A percentile compares a stretch with the other conserved stretches of the same genome.
Evolutionary conservation across 2,888 invertebrate species (phyloP).

Genomic region (Aspidiotus destructor): DNA sequence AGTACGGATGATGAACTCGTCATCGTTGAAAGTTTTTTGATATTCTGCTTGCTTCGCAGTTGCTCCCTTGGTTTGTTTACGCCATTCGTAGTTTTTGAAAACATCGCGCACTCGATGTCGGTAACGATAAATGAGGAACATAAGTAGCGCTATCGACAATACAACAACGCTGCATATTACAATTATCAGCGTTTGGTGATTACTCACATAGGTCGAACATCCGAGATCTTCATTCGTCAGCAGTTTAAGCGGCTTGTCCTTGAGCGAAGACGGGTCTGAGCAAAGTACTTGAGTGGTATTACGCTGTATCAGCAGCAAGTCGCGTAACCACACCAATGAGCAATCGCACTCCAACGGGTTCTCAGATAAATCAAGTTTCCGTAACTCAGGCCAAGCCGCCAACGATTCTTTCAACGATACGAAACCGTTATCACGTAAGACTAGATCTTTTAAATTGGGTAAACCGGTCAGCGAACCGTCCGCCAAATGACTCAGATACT

Average conservation of each 20-base stretch:
- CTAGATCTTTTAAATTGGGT: slow-evolving; percentile 66
- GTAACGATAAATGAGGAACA: slow-evolving; percentile 66
- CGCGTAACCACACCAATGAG: slow-evolving; percentile 66
- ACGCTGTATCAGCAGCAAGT: slow-evolving; percentile 58
- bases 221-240: slow-evolving; percentile 68
- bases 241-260: slow-evolving; percentile 57
- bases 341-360: slow-evolving; percentile 76
- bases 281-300: slow-evolving; percentile 60
- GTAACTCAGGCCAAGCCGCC: slow-evolving; percentile 67
- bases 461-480: slow-evolving; percentile 67
- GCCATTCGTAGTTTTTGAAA: slow-evolving; percentile 73
- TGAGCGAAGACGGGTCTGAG: slow-evolving; percentile 59
- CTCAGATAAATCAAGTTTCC: slow-evolving; percentile 66
- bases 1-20: slow-evolving; percentile 64
- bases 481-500: slow-evolving; percentile 60
- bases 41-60: slow-evolving; percentile 71
- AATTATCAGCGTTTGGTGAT: slow-evolving; percentile 69
- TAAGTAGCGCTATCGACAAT: slow-evolving; percentile 59
- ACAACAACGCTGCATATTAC: slow-evolving; percentile 64
- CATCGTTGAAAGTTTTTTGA: slow-evolving; percentile 80
- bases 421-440: slow-evolving; percentile 68
- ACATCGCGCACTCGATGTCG: slow-evolving; percentile 70
- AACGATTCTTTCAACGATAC: slow-evolving; percentile 65
- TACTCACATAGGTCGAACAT: slow-evolving; percentile 67
- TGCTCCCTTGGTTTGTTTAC: slow-evolving; percentile 51